Conservation (phyloP, 2,888 invertebrate genomes). For the Carabus problematicus region DNA sequence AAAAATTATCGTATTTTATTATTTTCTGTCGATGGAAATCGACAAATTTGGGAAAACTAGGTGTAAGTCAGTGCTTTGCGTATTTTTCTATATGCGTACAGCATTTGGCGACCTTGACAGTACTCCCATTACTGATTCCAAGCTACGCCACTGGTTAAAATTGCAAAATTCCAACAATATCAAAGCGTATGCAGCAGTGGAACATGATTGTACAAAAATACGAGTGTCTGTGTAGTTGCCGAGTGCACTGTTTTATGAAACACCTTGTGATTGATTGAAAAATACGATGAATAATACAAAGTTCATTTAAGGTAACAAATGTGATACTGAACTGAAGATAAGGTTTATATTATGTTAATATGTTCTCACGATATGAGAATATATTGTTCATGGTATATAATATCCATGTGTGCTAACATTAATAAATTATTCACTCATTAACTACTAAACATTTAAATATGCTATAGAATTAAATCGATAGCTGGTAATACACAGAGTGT, state of each 20-base stretch:
- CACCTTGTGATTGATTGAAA: slow-evolving; percentile 1
- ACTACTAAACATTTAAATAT: slow-evolving; percentile 1
- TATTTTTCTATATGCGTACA: no score
- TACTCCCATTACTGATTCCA: no score
- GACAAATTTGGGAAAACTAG: no score
- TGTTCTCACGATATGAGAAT: slow-evolving; percentile 9
- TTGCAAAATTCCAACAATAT: no score
- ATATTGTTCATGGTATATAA: slow-evolving; percentile 26
- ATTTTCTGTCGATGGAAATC: not conserved
- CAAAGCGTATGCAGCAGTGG: no score
- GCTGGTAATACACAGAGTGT: slow-evolving; percentile 20
- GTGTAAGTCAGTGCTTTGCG: no score
- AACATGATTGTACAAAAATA: no score
- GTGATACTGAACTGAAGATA: slow-evolving; percentile 37
- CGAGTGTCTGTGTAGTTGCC: no score
- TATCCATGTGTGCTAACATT: slow-evolving; percentile 28
- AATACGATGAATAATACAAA: not conserved
- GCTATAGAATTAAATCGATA: no score
- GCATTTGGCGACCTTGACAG: no score
- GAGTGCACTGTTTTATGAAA: no score
- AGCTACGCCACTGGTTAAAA: no score
- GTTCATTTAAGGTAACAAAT: slow-evolving; percentile 30
- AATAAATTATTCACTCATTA: slow-evolving; percentile 20
- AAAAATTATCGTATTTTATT: not conserved
- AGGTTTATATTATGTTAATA: slow-evolving; percentile 19